phyloP scores from a whole-genome alignment of 2,113 vertebrate species.

The Petroica traversi region DNA sequence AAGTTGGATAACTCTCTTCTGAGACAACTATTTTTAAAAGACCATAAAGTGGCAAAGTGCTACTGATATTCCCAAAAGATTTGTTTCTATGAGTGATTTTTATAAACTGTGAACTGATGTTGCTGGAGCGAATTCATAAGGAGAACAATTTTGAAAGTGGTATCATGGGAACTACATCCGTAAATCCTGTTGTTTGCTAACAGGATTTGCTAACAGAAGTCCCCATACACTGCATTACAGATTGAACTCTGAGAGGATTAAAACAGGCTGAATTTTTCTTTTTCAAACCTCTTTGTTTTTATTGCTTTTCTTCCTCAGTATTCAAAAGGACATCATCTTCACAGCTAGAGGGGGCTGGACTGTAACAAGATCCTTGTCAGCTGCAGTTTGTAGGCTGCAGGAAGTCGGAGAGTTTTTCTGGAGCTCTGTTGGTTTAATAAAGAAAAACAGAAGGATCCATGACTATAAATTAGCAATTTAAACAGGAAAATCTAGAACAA shows the following conservation, averaged over 20 bases:
- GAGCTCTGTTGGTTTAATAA: neutral
- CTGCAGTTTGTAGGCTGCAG: neutral
- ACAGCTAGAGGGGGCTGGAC: neutral
- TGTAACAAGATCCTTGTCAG: neutral
- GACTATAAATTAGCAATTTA: neutral
- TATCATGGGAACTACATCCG: neutral
- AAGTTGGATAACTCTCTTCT: neutral
- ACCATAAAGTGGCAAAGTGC: neutral
- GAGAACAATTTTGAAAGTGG: neutral
- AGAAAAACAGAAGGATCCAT: neutral
- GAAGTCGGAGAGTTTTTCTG: neutral
- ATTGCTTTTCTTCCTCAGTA: neutral
- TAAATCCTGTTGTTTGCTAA: slow-evolving; percentile 21
- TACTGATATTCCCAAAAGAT: neutral
- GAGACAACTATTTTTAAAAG: neutral
- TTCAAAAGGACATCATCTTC: neutral
- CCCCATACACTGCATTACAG: neutral
- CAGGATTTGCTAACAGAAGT: neutral
- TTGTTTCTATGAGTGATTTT: neutral
- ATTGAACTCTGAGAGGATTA: neutral
- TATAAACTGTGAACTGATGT: slow-evolving; percentile 1
- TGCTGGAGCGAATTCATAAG: neutral
- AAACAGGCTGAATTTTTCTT: neutral
- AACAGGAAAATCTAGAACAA: neutral
- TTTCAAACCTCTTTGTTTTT: neutral